Evolutionary conservation across 1,140 invertebrate species (phyloP).

Genomic region (Eumaeus atala): DNA sequence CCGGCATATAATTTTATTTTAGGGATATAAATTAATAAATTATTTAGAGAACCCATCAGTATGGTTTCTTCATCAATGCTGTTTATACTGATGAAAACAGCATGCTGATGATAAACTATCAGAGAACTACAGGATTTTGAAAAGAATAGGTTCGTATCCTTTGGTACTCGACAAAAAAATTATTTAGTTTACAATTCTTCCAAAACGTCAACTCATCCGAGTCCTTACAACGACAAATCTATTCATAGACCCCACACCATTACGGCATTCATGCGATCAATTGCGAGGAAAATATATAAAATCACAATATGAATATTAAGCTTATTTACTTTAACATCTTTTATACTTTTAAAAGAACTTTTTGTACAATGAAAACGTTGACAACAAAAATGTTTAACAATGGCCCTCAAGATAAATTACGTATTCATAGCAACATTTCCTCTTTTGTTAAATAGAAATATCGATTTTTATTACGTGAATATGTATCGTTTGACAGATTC

Average conservation of each 20-base stretch:
- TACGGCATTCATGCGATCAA: constrained; percentile 58
- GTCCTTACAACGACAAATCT: constrained; percentile 56
- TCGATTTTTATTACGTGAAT: constrained; percentile 34
- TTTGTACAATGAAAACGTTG: constrained; percentile 54
- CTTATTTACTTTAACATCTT: constrained; percentile 35
- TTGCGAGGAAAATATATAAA: constrained; percentile 62
- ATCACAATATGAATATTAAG: constrained; percentile 64
- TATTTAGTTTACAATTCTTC: constrained; percentile 35
- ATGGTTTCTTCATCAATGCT: too few species aligned
- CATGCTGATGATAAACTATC: too few species aligned
- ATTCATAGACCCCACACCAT: constrained; percentile 60
- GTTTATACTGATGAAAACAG: too few species aligned
- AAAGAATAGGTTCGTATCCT: too few species aligned
- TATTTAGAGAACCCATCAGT: too few species aligned
- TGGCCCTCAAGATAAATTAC: constrained; percentile 54
- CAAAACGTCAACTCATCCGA: constrained; percentile 56
- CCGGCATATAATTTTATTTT: too few species aligned
- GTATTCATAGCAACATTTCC: constrained; percentile 37
- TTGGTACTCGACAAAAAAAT: background rate
- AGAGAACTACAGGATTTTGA: too few species aligned
- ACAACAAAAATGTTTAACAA: constrained; percentile 49
- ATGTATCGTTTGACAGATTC: constrained; percentile 30
- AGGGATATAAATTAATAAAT: too few species aligned
- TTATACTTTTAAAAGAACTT: constrained; percentile 47
- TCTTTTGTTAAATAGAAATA: constrained; percentile 33